Evolutionary conservation across 2,888 invertebrate species (phyloP), one percentile per base, ranked within the genome.

Genomic region (Prosapia bicincta): DNA sequence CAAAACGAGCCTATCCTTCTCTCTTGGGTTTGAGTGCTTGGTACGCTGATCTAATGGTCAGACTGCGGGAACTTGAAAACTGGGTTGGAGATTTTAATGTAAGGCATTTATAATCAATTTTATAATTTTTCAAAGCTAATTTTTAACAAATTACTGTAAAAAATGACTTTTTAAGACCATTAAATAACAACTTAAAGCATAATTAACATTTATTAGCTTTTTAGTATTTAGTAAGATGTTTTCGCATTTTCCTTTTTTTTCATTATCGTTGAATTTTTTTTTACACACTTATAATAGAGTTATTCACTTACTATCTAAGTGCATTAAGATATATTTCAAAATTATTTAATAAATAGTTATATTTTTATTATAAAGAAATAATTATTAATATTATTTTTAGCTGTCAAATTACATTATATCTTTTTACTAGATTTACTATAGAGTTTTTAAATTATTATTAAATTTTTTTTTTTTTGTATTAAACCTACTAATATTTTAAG

Each of bases 71-170:
- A 82, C 86, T 96, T 0, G 94, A 97, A 83, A 90, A 89, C 78
- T 98, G 98, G 98, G 91, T 94, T 2, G 89, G 92, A 0, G 97
- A 97, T 85, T 97, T 97, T 81, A 88, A 87, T 79, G 91, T 91
- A 82, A 83, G 85, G 80, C 66, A 67, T 70, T 3, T 54, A 43
- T 71, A 10, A 71, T 71, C 30, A 32, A 15, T 23, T 70, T 13
- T 15, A 43, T 43, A 71, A n/a, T 72, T 15, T 75, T 65, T 25
- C 28, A 25, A 20, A 26, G 6, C n/a, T n/a, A n/a, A n/a, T n/a
- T n/a, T 72, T 66, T 38, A 23, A 15, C 26, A 7, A 25, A n/a
- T 26, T 13, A 30, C 26, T 65, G 20, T 71, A 23, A n/a, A n/a
- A n/a, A 26, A 28, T 65, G 10, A 7, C 7, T 38, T n/a, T 28